Base-by-base conservation (phyloP, 2,888 invertebrate species). In the Lepeophtheirus nordmannii region DNA sequence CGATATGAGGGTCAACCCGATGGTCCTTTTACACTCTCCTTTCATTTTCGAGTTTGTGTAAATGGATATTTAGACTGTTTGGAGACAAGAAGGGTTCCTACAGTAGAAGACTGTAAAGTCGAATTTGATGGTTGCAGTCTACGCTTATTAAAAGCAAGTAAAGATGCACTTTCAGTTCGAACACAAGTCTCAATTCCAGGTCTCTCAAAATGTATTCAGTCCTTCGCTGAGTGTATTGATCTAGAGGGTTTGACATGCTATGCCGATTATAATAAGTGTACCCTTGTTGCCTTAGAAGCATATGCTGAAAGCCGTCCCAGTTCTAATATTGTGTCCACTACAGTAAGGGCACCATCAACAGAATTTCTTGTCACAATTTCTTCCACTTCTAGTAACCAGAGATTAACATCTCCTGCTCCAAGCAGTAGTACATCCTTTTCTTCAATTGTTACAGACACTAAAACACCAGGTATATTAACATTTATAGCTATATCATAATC, bases 251-350 rank as follows among this genome's bases (percentile, higher is more conserved):
- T 46, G 17, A 46, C 53, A 5, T 46, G 53, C 53, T 46, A 46
- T 8, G 53, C 53, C 5, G 56, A 53, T 37, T 63, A 63, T 38
- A 46, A 63, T 14, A 11, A 1, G 17, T 63, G 63, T 23, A 63
- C 56, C 20, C 53, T 63, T 17, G 10, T 10, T 8, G 56, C 38
- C 5, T 39, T 61, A 17, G 61, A 61, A 14, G 38, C 8, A 10
- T 61, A 61, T 37, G 53, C 53, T n/a, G 53, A 30, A 30, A 30
- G 30, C 30, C 30, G 30, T 7, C 30, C 30, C 2, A 30, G 30
- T 30, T 30, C 30, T 30, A 30, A 30, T 30, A 5, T 30, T 2
- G 3, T 30, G 30, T 30, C 30, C 30, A 30, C 30, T 30, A 30
- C 30, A 30, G 30, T 5, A 30, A 30, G 30, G 30, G 30, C 30